Evolutionary conservation across 2,113 vertebrate species (phyloP), one percentile per base, ranked within the genome.

Genomic region (Lamprotornis superbus): DNA sequence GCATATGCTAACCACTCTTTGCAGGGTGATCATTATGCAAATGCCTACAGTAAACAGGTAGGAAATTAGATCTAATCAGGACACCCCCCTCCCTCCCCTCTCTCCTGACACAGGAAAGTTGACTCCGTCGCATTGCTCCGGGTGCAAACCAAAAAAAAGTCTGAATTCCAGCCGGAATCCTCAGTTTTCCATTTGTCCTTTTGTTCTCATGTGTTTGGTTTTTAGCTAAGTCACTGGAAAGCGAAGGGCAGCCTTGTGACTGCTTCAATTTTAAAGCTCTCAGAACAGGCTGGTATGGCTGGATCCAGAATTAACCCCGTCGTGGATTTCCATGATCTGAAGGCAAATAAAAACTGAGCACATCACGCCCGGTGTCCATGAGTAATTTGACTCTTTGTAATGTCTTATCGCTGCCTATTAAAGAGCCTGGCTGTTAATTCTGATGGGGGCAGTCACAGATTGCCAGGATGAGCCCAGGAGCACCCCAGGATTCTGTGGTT

Each of bases 51-150:
- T 94, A 94, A 97, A 82, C 87, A 96, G 94, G 92, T 96, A 84
- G 96, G 96, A 98, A 98, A 98, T 94, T 83, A 92, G 97, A 97
- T 98, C 97, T 92, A 90, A 95, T 95, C 77, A 91, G 74, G 91
- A 97, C 95, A 95, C 23, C 89, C 70, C 68, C 80, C 39, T 84
- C 84, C 92, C 93, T 93, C 77, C 89, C 80, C 60, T 91, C 65
- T 87, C 93, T 96, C 56, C 53, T 90, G 90, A 88, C n/a, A 25
- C 93, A 75, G 64, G 92, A 75, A 87, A 97, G 84, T 46, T 83
- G 96, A 96, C 81, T 89, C 47, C 2, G 9, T 64, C 18, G 4
- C 50, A 13, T 60, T 87, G 30, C 89, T 95, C 91, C 39, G 12
- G 9, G 31, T 55, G 73, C 31, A 52, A 80, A 84, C 56, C 24